Evolutionary conservation across 2,888 invertebrate genomes (phyloP).

Genomic region (Gisinianus flammeolus): DNA sequence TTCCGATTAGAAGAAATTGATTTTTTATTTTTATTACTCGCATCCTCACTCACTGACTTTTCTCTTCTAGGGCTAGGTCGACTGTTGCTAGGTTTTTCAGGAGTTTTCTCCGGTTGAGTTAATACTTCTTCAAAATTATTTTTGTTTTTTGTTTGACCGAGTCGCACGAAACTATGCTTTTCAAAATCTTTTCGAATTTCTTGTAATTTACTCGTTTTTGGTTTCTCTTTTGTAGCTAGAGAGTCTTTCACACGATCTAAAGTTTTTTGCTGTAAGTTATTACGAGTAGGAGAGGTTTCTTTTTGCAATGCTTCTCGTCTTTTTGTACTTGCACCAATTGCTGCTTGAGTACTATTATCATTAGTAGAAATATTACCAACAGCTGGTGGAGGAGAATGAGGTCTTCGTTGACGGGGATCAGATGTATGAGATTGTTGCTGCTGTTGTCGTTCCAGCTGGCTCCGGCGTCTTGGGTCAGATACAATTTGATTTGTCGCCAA

Average conservation of each 20-base stretch:
- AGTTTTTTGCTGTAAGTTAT: not conserved
- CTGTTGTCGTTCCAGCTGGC: constrained; percentile 18
- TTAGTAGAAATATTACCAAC: not conserved
- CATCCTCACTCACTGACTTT: constrained; percentile 26
- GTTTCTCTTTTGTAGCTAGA: constrained; percentile 18
- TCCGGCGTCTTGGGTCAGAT: constrained; percentile 39
- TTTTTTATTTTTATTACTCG: constrained; percentile 5
- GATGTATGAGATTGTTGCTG: constrained; percentile 18
- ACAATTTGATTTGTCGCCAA: constrained; percentile 45
- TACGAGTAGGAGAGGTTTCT: not conserved
- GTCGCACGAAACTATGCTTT: constrained; percentile 15
- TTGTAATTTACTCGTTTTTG: constrained; percentile 32
- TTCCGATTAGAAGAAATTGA: not conserved
- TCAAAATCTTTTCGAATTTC: constrained; percentile 25
- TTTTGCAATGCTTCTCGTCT: not conserved
- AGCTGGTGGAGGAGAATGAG: not conserved
- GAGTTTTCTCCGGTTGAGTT: constrained; percentile 6
- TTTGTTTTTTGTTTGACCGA: constrained; percentile 25
- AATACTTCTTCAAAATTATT: constrained; percentile 17
- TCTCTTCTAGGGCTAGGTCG: constrained; percentile 44
- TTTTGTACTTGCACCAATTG: not conserved
- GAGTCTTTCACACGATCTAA: constrained; percentile 19
- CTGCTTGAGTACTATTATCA: not conserved
- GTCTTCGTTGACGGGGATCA: not conserved
- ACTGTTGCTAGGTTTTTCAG: constrained; percentile 10